phyloP scores from a whole-genome alignment of 30 jellyfish, hydroid and myxozoan species.

The Cassiopea andromeda region DNA sequence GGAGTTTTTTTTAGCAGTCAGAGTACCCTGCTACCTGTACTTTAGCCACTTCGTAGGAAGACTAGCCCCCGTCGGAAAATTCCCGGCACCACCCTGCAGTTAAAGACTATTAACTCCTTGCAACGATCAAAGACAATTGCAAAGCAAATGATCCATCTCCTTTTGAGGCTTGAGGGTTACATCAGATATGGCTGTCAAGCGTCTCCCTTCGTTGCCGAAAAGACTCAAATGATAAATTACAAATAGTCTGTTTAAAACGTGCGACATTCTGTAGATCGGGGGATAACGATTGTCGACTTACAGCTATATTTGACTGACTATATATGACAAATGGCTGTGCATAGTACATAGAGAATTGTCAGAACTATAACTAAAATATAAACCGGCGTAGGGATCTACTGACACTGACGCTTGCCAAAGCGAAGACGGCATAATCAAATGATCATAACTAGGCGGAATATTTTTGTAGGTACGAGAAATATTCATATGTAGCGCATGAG shows the following conservation, averaged over 20 bases:
- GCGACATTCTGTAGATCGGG: too few relatives aligned
- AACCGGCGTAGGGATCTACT: background rate
- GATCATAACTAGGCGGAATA: background rate
- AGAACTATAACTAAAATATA: background rate
- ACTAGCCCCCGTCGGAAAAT: too few relatives aligned
- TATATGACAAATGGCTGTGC: background rate
- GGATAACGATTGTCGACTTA: too few relatives aligned
- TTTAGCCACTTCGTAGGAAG: too few relatives aligned
- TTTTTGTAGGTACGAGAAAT: background rate
- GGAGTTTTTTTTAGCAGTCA: too few relatives aligned
- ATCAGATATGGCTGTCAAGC: background rate
- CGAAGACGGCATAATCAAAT: slow-evolving; percentile 6
- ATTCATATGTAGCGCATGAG: background rate
- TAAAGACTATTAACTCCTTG: too few relatives aligned
- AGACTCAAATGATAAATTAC: too few relatives aligned
- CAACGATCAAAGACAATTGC: too few relatives aligned
- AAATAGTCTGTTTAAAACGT: too few relatives aligned
- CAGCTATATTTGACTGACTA: too few relatives aligned
- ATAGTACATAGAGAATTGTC: background rate
- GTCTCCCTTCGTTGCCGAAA: background rate
- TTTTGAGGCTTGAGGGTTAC: background rate
- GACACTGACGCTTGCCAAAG: slow-evolving; percentile 1
- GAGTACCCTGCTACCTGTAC: too few relatives aligned
- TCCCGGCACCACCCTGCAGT: too few relatives aligned
- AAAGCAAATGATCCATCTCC: background rate